Evolutionary conservation across 2,797 vertebrate species (phyloP), one percentile per base, ranked within the genome.

Genomic region (Tokudaia muenninki): DNA sequence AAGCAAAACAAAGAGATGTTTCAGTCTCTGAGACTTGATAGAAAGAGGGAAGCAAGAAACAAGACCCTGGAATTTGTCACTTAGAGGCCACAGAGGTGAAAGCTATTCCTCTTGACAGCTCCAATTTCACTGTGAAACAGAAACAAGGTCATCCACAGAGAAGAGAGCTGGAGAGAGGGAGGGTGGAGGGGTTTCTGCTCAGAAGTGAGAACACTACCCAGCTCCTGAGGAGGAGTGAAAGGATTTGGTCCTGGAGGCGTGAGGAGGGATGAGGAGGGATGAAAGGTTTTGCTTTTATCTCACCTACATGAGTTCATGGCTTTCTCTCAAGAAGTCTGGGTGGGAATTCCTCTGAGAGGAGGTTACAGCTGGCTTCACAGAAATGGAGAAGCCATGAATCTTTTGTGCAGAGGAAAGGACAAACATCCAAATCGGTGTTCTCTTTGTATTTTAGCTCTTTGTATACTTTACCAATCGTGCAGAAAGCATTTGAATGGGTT

Each of bases 401-500:
- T 86, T 81, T 59, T 37, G 31, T 59, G 1, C n/a, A 47, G 17
- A 91, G 44, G 34, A 82, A 94, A 96, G 67, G 87, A 47, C 94
- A 67, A 90, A 59, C 4, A 88, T 72, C 8, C 21, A 87, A 59
- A 77, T 91, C 65, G 90, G 31, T 92, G 9, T 90, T 74, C 19
- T 95, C 6, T 47, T 74, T 80, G 41, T 84, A 41, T 59, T 57
- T 93, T 59, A 89, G 44, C 24, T 94, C 59, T 87, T 67, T 86
- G 34, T 47, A 37, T 34, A 95, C 92, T 94, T 94, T 84, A 91
- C 55, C 0, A n/a, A 81, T 21, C n/a, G 52, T 63, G 31, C 37
- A 57, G 77, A 31, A 97, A 84, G 80, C 21, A 92, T 96, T 95
- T 86, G 41, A 97, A 96, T 89, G 13, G 88, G 26, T 67, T 96